phyloP scores from a whole-genome alignment of 2,797 vertebrate species.

The Otus scops region DNA sequence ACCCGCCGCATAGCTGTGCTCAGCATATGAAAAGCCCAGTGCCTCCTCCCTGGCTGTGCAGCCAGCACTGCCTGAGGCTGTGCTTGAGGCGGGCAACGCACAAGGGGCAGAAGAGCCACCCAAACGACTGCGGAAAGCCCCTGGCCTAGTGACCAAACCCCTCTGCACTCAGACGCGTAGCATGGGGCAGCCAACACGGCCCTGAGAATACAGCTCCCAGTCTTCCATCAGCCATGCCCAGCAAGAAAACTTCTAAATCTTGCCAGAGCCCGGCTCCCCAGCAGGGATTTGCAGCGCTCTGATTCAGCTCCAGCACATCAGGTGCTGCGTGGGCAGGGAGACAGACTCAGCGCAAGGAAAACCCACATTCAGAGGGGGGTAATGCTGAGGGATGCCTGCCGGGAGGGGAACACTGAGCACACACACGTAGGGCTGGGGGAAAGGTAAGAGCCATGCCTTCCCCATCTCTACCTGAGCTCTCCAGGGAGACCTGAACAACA shows the following conservation, averaged over 20 bases:
- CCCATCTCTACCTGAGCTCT: background rate
- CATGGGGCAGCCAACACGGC: accelerated
- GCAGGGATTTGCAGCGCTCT: background rate
- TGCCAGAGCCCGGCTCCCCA: background rate
- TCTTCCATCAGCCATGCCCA: accelerated
- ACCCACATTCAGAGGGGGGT: background rate
- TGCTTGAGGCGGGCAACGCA: background rate
- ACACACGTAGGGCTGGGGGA: background rate
- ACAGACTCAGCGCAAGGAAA: background rate
- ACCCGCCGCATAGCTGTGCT: background rate
- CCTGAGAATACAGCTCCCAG: background rate
- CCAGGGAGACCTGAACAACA: background rate
- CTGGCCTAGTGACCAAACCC: background rate
- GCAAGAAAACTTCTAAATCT: background rate
- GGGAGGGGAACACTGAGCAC: background rate
- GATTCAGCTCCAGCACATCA: background rate
- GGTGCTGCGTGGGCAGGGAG: slow-evolving; percentile 40
- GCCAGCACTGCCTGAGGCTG: accelerated
- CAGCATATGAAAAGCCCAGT: background rate
- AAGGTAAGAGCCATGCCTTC: background rate
- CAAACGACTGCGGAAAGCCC: background rate
- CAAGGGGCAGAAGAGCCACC: background rate
- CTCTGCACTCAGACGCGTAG: accelerated
- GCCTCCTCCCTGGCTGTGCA: background rate
- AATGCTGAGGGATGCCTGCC: background rate